Conservation (phyloP, 2,888 invertebrate species). For the Fragum fragum region DNA sequence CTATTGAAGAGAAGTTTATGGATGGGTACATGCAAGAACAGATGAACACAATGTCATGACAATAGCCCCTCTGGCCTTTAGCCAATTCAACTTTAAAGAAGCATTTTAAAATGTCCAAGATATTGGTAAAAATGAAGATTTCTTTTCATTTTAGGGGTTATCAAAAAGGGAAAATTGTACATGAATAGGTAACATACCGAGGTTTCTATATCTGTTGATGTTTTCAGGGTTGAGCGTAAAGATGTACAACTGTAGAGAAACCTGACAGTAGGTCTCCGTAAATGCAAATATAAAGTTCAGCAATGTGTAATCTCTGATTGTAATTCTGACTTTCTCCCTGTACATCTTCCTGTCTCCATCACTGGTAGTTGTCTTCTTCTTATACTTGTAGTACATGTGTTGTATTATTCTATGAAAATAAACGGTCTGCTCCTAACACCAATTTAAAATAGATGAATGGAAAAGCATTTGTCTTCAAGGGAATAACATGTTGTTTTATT, state of each 20-base stretch:
- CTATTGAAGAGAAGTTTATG: no score
- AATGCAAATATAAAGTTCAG: constrained; percentile 20
- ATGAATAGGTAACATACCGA: background rate
- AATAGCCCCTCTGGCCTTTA: no score
- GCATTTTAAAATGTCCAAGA: no score
- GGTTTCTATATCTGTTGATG: background rate
- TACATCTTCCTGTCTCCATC: background rate
- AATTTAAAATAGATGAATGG: no score
- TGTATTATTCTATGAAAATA: background rate
- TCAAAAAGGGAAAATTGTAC: background rate
- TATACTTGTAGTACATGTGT: constrained; percentile 19
- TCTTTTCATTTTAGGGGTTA: no score
- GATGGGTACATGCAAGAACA: no score
- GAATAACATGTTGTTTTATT: no score
- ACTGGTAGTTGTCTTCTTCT: constrained; percentile 2
- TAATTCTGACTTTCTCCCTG: background rate
- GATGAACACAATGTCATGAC: no score
- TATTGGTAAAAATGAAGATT: no score
- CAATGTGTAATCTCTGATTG: constrained; percentile 5
- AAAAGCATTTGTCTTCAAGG: no score
- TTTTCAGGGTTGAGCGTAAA: background rate
- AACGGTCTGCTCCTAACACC: no score
- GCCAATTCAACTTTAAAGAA: no score
- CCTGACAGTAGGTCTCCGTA: constrained; percentile 20
- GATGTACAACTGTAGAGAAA: constrained; percentile 1